Conservation (phyloP, 2,113 vertebrate genomes). For the Mystacornis crossleyi region DNA sequence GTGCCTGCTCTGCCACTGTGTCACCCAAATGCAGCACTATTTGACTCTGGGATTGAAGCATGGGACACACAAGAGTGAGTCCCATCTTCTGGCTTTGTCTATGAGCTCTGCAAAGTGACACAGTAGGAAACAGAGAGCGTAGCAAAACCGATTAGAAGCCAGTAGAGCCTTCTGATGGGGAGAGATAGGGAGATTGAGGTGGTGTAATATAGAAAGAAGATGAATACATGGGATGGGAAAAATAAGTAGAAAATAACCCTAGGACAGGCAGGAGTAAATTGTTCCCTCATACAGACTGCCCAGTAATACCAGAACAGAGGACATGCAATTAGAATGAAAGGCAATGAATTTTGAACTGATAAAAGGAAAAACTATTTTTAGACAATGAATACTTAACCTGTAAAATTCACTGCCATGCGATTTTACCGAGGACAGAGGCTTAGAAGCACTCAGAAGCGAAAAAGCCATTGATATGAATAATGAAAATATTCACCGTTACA, state of each 20-base stretch:
- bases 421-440: background rate
- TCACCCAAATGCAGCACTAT: background rate
- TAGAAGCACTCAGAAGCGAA: slow-evolving; percentile 28
- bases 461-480: slow-evolving; percentile 37
- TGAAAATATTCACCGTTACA: slow-evolving; percentile 1
- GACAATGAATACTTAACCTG: slow-evolving; percentile 55
- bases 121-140: background rate
- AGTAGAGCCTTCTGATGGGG: background rate
- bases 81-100: background rate
- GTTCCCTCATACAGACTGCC: background rate
- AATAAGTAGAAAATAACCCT: background rate
- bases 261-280: background rate
- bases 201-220: background rate
- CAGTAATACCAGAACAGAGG: background rate
- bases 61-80: background rate
- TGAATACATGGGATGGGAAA: background rate
- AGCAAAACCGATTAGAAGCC: background rate
- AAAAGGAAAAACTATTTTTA: slow-evolving; percentile 37
- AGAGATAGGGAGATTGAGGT: background rate
- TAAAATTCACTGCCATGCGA: background rate
- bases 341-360: slow-evolving; percentile 13
- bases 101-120: background rate
- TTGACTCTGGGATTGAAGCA: background rate
- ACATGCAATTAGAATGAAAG: background rate
- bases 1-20: background rate